A percentile compares a stretch with the other conserved stretches of the same genome.
Evolutionary conservation across 2,888 invertebrate genomes (phyloP).

Genomic region (Anarsia innoxiella): DNA sequence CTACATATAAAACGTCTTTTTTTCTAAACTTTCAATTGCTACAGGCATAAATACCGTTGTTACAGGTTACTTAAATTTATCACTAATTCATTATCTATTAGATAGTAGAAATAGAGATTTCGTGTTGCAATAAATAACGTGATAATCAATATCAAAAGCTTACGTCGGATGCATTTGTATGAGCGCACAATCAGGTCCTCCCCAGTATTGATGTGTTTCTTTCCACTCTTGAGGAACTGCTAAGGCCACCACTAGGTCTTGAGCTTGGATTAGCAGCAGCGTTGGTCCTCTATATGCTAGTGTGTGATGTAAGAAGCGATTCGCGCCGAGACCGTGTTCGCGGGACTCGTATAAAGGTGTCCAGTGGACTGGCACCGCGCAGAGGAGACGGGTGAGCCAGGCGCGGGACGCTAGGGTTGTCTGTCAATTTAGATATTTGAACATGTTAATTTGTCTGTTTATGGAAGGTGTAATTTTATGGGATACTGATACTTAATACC

Average conservation of each 20-base stretch:
- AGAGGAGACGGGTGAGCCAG: constrained; percentile 79
- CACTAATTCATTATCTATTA: no score
- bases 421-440: no score
- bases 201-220: constrained; percentile 90
- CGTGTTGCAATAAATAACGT: no score
- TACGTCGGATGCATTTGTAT: constrained; percentile 85
- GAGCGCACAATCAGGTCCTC: constrained; percentile 84
- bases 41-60: no score
- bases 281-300: constrained; percentile 83
- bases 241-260: background rate
- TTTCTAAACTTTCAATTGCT: no score
- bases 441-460: no score
- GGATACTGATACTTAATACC: no score
- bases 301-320: constrained; percentile 92
- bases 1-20: no score
- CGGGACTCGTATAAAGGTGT: constrained; percentile 87
- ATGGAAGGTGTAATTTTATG: no score
- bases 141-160: no score
- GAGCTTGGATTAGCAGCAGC: constrained; percentile 74
- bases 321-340: constrained; percentile 90
- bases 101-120: no score
- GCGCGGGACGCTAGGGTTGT: constrained; percentile 68
- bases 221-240: constrained; percentile 89
- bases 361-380: constrained; percentile 88
- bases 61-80: no score